Base-by-base conservation (phyloP, 2,888 invertebrate species). In the Chymomyza caudatula region DNA sequence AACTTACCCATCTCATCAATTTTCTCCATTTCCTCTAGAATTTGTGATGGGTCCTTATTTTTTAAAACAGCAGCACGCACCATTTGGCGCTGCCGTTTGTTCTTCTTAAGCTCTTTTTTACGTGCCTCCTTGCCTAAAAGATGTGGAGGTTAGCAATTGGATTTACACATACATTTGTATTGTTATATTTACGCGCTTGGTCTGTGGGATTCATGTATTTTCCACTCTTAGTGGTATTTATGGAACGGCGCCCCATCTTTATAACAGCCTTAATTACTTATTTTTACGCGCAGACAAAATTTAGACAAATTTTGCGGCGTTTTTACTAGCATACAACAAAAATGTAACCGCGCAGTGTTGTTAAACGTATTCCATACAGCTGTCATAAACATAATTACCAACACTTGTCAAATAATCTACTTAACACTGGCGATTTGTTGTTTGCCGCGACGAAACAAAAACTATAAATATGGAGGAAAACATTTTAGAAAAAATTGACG, bases 171-270 rank as follows among this genome's bases (percentile, higher is more conserved):
- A 4, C 5, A 6, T 47, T 47, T 47, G 5, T 37, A 5, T 37
- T 15, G 8, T 2, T 11, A 8, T 60, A 95, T 97, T 95, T 94
- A 97, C 98, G 93, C 67, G 98, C 98, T 94, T 98, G 98, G 91
- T 99, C 99, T 4, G 99, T 99, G 47, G 99, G 99, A 91, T 99
- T 99, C 98, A 99, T 99, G 88, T 97, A 98, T 94, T 98, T 98
- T 90, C 99, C 99, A 97, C 98, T 98, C 93, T 99, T 99, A 61
- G 98, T 99, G 95, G 98, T 98, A 92, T 98, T 98, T 86, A 98
- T 98, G 51, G 98, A 98, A 79, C 98, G 93, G 63, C 98, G 94
- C 64, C 98, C 98, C 98, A 99, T 98, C 3, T 60, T 77, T 2
- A 22, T 25, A 4, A 11, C 6, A 17, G 3, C 29, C 2, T 37